Conservation (phyloP, 2,888 invertebrate genomes). For the Brenthis hecate region DNA sequence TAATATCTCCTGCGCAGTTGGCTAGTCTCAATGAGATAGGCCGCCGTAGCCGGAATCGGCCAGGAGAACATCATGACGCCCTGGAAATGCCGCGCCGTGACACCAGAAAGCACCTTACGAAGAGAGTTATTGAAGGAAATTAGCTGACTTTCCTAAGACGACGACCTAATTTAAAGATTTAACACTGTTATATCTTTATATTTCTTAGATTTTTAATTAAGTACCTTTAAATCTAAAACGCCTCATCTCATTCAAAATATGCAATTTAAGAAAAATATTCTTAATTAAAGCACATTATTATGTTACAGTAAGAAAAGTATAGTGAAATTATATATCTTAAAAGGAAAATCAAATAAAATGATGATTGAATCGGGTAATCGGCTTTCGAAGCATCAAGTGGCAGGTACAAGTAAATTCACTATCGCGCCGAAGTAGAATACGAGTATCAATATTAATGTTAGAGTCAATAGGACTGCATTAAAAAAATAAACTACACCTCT, state of each 20-base stretch:
- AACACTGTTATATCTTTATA: constrained; percentile 26
- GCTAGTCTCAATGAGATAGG: no score
- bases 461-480: not conserved
- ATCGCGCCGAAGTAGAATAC: constrained; percentile 2
- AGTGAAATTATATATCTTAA: not conserved
- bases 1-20: no score
- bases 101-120: constrained; percentile 58
- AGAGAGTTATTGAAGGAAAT: constrained; percentile 72
- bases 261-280: no score
- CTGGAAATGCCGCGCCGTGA: constrained; percentile 55
- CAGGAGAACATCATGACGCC: no score
- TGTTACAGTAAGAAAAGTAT: not conserved
- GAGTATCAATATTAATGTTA: constrained; percentile 5
- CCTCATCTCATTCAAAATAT: no score
- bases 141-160: constrained; percentile 64
- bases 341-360: not conserved
- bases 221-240: not conserved
- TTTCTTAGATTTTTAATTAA: constrained; percentile 21
- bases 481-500: not conserved
- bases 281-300: no score
- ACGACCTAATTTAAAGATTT: constrained; percentile 36
- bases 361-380: constrained; percentile 1
- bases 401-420: constrained; percentile 26
- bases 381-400: constrained; percentile 6
- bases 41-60: no score